Evolutionary conservation across 2,113 vertebrate genomes (phyloP).

Genomic region (Ptilorrhoa leucosticta): DNA sequence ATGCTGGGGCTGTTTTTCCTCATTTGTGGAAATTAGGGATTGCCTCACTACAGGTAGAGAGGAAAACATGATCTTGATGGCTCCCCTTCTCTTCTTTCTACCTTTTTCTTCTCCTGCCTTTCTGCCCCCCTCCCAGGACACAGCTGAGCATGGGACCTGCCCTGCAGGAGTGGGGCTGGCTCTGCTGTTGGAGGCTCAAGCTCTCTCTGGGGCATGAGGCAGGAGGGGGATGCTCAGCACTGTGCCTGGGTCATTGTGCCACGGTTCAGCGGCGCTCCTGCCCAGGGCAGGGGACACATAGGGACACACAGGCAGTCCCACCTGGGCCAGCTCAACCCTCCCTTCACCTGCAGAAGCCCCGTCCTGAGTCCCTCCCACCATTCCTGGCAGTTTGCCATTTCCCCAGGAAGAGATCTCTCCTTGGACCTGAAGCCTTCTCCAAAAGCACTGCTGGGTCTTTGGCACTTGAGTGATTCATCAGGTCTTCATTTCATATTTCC

Average conservation of each 20-base stretch:
- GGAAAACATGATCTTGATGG: neutral
- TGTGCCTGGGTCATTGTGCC: neutral
- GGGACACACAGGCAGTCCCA: rapidly evolving
- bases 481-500: neutral
- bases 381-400: neutral
- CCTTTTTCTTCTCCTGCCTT: neutral
- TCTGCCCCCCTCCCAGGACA: neutral
- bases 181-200: neutral
- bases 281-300: neutral
- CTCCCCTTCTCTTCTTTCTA: neutral
- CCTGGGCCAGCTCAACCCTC: neutral
- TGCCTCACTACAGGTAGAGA: neutral
- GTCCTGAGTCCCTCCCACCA: neutral
- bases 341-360: neutral
- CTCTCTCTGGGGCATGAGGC: neutral
- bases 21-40: conserved; percentile 24
- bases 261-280: neutral
- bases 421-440: neutral
- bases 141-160: neutral
- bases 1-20: neutral
- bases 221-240: neutral
- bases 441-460: neutral
- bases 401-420: neutral
- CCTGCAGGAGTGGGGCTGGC: neutral
- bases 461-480: neutral